phyloP scores from a whole-genome alignment of 2,113 vertebrate species.

The Hoplias malabaricus region DNA sequence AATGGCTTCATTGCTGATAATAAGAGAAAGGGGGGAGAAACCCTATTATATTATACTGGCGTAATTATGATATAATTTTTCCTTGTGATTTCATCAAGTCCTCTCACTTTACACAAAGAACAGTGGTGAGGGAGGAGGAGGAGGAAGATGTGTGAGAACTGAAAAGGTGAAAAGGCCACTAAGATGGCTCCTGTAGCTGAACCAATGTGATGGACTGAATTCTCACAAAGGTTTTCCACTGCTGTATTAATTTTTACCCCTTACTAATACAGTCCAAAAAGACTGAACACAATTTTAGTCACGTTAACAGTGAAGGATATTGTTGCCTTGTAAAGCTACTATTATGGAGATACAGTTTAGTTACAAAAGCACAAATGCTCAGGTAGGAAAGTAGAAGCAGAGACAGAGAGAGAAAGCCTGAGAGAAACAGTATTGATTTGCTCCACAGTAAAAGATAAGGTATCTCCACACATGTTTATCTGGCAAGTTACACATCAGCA shows the following conservation, averaged over 20 bases:
- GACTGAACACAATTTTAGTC: too few species aligned
- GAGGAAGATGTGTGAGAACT: slow-evolving; percentile 1
- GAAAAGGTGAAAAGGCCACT: slow-evolving; percentile 31
- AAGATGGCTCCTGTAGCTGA: neutral
- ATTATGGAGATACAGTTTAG: too few species aligned
- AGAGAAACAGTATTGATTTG: slow-evolving; percentile 49
- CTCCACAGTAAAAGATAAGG: slow-evolving; percentile 43
- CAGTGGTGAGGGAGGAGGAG: neutral
- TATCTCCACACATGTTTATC: slow-evolving; percentile 47
- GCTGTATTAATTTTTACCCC: neutral
- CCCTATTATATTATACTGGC: slow-evolving; percentile 31
- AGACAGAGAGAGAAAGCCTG: slow-evolving; percentile 13
- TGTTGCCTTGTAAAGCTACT: too few species aligned
- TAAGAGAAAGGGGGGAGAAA: neutral
- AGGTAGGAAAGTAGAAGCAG: neutral
- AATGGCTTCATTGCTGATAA: slow-evolving; percentile 24
- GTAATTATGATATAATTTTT: slow-evolving; percentile 57
- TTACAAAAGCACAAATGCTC: neutral
- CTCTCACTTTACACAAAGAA: slow-evolving; percentile 43
- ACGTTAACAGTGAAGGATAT: too few species aligned
- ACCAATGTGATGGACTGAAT: neutral
- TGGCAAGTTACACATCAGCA: slow-evolving; percentile 46
- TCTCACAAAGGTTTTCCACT: neutral
- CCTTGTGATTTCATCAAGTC: slow-evolving; percentile 44
- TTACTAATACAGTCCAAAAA: neutral